These are phyloP conservation scores for Odontesthes bonariensis DNA, from an alignment of 2,113 vertebrate species.

Conservation along the genomic window DNA sequence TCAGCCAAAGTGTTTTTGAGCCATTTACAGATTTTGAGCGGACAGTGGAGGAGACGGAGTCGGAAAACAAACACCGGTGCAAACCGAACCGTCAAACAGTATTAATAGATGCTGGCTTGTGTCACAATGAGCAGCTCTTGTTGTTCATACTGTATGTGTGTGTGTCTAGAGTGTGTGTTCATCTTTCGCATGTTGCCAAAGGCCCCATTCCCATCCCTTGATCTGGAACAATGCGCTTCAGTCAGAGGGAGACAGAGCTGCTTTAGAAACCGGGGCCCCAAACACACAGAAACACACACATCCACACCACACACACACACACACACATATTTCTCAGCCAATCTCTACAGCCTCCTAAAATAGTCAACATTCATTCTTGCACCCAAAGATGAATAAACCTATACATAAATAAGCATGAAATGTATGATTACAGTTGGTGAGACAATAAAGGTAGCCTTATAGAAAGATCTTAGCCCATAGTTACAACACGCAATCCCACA, in stretches of 20 bases:
- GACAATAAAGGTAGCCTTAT: conserved; percentile 5
- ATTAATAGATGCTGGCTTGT: conserved; percentile 90
- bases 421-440: background rate
- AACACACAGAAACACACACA: conserved; percentile 28
- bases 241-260: conserved; percentile 81
- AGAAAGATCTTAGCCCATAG: background rate
- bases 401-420: background rate
- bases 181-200: conserved; percentile 85
- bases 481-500: conserved; percentile 71
- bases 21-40: conserved; percentile 25
- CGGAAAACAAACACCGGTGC: conserved; percentile 60
- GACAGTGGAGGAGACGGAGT: conserved; percentile 7
- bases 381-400: conserved; percentile 28
- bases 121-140: conserved; percentile 88
- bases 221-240: conserved; percentile 92
- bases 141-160: conserved; percentile 66
- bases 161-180: conserved; percentile 43
- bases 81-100: conserved; percentile 79
- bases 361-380: conserved; percentile 25
- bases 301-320: too few relatives aligned
- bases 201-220: conserved; percentile 90
- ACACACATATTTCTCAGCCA: conserved; percentile 19
- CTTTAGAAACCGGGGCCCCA: conserved; percentile 77
- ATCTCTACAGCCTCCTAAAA: conserved; percentile 27
- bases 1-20: conserved; percentile 15